Conservation (phyloP, 2,113 vertebrate genomes). For the Onychorhynchus coronatus region DNA sequence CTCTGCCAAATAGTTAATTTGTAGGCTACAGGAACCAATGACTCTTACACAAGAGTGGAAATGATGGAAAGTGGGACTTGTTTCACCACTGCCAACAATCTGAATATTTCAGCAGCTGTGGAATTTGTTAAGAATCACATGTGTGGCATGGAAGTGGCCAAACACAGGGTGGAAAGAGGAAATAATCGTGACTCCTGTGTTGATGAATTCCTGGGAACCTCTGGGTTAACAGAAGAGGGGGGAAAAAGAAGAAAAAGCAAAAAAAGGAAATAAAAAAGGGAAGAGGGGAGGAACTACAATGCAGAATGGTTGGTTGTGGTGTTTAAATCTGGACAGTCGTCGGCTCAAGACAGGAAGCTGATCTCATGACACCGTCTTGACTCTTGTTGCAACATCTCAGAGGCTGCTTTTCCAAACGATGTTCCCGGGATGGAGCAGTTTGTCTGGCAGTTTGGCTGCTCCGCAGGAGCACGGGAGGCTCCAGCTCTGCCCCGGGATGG, state of each 20-base stretch:
- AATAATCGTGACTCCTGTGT: background rate
- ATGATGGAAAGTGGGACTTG: background rate
- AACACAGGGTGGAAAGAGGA: background rate
- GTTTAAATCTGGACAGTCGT: background rate
- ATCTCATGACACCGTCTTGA: background rate
- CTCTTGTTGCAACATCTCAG: background rate
- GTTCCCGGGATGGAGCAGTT: background rate
- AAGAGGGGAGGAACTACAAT: background rate
- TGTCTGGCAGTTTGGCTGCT: background rate
- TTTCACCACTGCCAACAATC: background rate
- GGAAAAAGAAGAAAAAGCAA: no score
- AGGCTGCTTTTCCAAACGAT: background rate
- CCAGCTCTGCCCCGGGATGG: background rate
- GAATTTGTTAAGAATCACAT: background rate
- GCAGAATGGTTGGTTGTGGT: background rate
- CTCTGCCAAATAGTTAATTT: background rate
- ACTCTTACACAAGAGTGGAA: background rate
- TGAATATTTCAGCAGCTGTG: background rate
- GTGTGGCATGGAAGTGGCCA: background rate
- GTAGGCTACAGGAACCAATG: background rate
- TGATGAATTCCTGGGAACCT: background rate
- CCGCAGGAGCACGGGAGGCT: background rate
- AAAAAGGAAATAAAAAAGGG: rapidly evolving
- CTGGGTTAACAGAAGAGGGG: background rate
- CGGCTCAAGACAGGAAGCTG: background rate